Percentiles rank a stretch among this genome's conserved stretches.
Conservation (phyloP, 2,888 invertebrate genomes). For the Mimachlamys varia region DNA sequence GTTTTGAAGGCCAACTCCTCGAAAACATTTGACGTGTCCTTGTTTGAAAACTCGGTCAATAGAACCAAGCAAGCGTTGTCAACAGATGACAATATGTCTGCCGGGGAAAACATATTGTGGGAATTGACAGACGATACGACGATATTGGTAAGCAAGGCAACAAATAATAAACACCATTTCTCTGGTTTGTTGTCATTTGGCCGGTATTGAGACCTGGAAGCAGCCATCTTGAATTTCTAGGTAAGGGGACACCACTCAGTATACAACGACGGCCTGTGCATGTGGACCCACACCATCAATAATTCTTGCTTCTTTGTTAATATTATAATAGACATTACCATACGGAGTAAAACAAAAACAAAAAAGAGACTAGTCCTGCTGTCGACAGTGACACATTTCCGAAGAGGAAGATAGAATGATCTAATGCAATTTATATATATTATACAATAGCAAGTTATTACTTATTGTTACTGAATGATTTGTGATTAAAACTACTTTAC, state of each 20-base stretch:
- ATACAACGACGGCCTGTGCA: not conserved
- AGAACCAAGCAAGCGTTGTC: conserved; percentile 54
- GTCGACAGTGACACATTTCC: no score
- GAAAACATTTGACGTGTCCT: not conserved
- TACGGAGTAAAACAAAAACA: no score
- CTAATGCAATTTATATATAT: no score
- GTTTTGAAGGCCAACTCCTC: not conserved
- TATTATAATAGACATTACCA: no score
- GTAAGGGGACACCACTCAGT: not conserved
- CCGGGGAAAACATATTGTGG: conserved; percentile 41
- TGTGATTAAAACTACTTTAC: no score
- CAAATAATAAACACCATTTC: not conserved
- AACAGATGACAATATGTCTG: conserved; percentile 46
- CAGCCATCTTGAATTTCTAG: not conserved
- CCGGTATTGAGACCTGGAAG: not conserved
- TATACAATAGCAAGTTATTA: no score
- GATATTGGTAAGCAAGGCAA: not conserved
- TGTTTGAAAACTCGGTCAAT: not conserved
- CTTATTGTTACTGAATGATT: no score
- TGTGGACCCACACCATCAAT: no score
- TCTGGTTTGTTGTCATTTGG: not conserved
- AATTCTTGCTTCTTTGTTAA: no score
- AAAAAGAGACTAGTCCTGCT: no score
- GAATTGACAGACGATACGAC: not conserved
- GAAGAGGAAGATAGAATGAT: no score